Conservation (phyloP, 2,113 vertebrate species). For the Neomonachus schauinslandi region DNA sequence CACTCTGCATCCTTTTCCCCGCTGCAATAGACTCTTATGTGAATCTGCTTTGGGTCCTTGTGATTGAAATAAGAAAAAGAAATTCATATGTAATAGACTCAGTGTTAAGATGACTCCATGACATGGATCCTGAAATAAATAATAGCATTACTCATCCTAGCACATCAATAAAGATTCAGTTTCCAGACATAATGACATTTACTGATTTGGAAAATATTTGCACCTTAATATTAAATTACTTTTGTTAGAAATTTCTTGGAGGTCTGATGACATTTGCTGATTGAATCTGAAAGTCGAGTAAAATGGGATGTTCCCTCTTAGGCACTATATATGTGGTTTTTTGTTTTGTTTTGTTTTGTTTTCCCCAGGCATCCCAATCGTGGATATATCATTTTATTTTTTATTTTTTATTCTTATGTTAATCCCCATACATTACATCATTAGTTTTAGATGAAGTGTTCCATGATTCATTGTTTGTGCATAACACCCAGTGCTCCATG, state of each 20-base stretch:
- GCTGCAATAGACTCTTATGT: background rate
- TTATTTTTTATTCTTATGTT: no score
- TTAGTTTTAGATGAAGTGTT: no score
- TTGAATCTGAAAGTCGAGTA: constrained; percentile 44
- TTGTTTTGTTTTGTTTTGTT: no score
- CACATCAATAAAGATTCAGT: constrained; percentile 51
- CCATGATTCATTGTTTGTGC: no score
- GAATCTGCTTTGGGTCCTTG: background rate
- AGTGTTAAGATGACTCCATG: background rate
- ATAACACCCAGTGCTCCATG: no score
- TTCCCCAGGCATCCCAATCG: no score
- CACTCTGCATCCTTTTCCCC: background rate
- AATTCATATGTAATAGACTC: background rate
- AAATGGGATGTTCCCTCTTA: background rate
- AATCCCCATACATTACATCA: no score
- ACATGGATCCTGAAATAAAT: constrained; percentile 24
- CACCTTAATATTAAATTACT: constrained; percentile 44
- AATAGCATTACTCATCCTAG: constrained; percentile 43
- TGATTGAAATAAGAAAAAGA: constrained; percentile 32
- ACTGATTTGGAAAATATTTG: constrained; percentile 57
- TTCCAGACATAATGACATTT: constrained; percentile 62
- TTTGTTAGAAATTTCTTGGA: constrained; percentile 62
- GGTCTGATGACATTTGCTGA: constrained; percentile 47
- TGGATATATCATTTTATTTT: no score
- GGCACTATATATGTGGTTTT: background rate